Conservation (phyloP, 2,797 vertebrate genomes). For the Vipera latastei region DNA sequence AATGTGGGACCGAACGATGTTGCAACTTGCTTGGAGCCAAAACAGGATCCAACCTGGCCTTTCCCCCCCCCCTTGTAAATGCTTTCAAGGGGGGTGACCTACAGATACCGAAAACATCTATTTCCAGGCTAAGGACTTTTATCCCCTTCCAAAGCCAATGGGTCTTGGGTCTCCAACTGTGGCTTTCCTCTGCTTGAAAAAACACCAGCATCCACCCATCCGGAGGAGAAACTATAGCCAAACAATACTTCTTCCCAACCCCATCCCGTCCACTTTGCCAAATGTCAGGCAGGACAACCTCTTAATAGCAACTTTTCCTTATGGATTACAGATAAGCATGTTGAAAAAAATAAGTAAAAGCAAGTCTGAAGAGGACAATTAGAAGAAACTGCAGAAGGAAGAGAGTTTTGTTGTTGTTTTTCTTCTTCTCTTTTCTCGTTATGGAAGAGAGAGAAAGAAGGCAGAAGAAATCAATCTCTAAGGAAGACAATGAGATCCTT, state of each 20-base stretch:
- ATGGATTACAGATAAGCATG: background rate
- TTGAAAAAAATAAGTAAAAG: background rate
- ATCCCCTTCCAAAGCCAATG: background rate
- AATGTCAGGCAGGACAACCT: background rate
- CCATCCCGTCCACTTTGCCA: background rate
- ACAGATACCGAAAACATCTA: background rate
- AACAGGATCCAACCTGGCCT: background rate
- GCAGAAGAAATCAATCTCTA: background rate
- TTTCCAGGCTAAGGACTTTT: background rate
- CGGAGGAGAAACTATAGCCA: background rate
- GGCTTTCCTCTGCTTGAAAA: too few species aligned
- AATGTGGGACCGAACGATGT: background rate
- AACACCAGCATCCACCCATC: background rate
- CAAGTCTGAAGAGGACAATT: background rate
- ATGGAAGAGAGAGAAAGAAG: fast-evolving
- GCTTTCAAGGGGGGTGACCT: background rate
- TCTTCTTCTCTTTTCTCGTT: background rate
- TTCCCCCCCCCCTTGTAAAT: background rate
- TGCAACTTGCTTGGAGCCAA: background rate
- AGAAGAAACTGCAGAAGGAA: background rate
- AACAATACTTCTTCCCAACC: background rate
- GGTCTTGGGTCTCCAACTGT: background rate
- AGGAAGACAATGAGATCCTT: background rate
- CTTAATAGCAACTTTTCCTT: background rate
- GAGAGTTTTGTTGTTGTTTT: background rate